These are phyloP conservation scores for Brienomyrus longianalis DNA, from an alignment of 2,113 vertebrate genomes.

Conservation along the genomic window DNA sequence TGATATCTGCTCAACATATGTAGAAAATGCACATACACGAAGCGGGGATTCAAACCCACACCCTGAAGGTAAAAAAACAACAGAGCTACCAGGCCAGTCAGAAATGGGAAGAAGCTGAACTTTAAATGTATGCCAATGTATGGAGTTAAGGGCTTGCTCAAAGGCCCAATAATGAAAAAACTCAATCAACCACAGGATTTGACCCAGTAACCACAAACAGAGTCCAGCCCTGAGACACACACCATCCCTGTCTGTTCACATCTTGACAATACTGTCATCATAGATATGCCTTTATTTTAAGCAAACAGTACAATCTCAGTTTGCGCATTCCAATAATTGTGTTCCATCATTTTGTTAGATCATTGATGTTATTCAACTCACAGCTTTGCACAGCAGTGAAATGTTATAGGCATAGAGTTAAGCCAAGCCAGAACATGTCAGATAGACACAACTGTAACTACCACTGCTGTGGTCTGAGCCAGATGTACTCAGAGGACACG, in stretches of 20 bases:
- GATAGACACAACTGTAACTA: background rate
- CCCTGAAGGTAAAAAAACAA: background rate
- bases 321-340: background rate
- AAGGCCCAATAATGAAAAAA: background rate
- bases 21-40: background rate
- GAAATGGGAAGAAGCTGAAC: background rate
- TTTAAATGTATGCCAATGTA: background rate
- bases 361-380: background rate
- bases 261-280: background rate
- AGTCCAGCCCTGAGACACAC: background rate
- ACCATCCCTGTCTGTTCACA: background rate
- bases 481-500: background rate
- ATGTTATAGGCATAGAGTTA: background rate
- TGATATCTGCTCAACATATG: background rate
- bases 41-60: background rate
- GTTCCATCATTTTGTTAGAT: background rate
- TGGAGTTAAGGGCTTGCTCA: background rate
- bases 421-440: background rate
- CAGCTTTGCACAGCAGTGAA: background rate
- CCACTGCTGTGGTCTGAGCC: background rate
- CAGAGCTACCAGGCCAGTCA: background rate
- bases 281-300: background rate
- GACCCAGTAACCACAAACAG: background rate
- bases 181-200: background rate
- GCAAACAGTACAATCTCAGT: background rate